These are phyloP conservation scores for Tinamus major DNA, from an alignment of 2,797 vertebrate species.

Conservation along the genomic window DNA sequence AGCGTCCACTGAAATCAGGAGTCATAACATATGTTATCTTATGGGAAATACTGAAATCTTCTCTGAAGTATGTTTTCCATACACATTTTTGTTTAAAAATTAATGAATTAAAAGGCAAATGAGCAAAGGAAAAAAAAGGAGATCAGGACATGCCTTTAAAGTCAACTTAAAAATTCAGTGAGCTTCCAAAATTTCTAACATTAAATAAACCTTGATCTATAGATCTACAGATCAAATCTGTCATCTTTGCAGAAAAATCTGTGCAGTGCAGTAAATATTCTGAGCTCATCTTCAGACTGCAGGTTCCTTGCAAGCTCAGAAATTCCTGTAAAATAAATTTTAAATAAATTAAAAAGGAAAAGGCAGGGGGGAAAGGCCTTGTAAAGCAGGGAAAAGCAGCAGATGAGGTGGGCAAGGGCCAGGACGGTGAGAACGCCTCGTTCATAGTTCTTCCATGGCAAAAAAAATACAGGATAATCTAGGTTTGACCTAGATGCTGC, in stretches of 20 bases:
- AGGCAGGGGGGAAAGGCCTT: neutral
- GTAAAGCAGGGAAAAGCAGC: neutral
- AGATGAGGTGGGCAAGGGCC: neutral
- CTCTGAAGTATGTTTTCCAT: neutral
- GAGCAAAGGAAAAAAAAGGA: neutral
- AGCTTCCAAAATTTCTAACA: neutral
- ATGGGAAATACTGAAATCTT: neutral
- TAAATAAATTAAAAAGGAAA: neutral
- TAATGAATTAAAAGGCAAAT: neutral
- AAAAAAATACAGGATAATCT: conserved; percentile 33
- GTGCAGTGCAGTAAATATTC: neutral
- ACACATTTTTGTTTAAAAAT: neutral
- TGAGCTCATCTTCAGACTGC: neutral
- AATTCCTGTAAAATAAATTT: neutral
- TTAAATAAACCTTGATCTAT: neutral
- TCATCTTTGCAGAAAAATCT: neutral
- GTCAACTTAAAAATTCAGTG: neutral
- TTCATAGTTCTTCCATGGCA: neutral
- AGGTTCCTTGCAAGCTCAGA: neutral
- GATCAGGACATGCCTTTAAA: neutral
- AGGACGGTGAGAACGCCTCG: rapidly evolving
- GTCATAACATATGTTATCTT: neutral
- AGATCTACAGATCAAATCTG: neutral
- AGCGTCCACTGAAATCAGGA: neutral
- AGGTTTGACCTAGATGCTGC: conserved; percentile 43